Percentiles rank a stretch among this genome's conserved stretches.
These are phyloP conservation scores for Bombus confusus DNA, from an alignment of 1,140 invertebrate genomes.

Conservation along the genomic window DNA sequence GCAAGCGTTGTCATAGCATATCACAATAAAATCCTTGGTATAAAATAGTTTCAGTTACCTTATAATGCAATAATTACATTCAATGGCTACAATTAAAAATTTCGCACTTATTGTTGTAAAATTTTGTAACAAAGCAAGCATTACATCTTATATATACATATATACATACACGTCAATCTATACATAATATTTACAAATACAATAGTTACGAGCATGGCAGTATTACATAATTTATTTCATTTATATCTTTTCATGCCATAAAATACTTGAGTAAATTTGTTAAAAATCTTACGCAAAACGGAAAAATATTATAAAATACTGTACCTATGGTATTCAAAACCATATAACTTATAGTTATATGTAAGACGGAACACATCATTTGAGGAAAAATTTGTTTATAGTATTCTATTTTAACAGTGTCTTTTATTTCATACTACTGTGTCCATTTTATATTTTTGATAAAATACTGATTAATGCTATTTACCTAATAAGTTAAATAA, in stretches of 20 bases:
- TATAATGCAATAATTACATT: too few species aligned
- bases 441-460: not conserved
- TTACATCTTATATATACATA: conserved; percentile 9
- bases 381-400: not conserved
- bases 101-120: not conserved
- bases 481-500: not conserved
- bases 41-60: too few species aligned
- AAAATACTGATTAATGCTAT: not conserved
- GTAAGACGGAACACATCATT: not conserved
- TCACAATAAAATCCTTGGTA: too few species aligned
- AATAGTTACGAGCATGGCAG: not conserved
- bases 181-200: conserved; percentile 31
- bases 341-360: not conserved
- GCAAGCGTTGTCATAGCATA: not conserved
- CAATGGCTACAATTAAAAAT: not conserved
- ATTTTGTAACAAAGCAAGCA: not conserved
- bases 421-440: conserved; percentile 26
- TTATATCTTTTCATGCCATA: not conserved
- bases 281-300: not conserved
- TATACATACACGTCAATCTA: not conserved
- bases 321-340: not conserved
- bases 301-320: not conserved
- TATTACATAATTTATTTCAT: conserved; percentile 21
- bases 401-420: conserved; percentile 4
- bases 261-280: not conserved